Evolutionary conservation across 92 coral and sea anemone genomes (phyloP), one percentile per base, ranked within the genome.

Genomic region (Porites lobata): DNA sequence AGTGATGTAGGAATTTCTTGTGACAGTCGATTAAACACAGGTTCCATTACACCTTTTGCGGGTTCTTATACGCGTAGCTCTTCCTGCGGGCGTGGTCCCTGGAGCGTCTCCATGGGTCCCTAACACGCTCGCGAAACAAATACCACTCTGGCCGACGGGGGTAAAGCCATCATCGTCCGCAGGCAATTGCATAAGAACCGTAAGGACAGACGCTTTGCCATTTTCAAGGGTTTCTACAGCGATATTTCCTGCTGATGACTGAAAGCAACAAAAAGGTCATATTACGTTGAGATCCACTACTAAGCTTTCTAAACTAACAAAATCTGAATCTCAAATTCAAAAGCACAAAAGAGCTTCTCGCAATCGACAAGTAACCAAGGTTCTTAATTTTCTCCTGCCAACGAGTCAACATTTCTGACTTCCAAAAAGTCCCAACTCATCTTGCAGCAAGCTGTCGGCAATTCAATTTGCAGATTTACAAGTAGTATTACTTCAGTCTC

Each of bases 71-170:
- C 54, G 69, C 22, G 83, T 78, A 64, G 83, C 83, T 64, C 63
- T 78, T 1, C 71, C 71, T 8, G 63, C 22, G 10, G 83, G 71
- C 24, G 51, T 38, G 12, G 29, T 78, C 70, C 29, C 57, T 64
- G 83, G 5, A 43, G 61, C 56, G 52, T 81, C 85, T 52, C 86
- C 86, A 59, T 84, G 92, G 43, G 92, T 20, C 56, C 83, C 86
- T 10, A 93, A 75, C 76, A 93, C 91, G 50, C 96, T 90, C 32
- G 94, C 96, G 69, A 93, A 90, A 67, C 96, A 93, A 4, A 93
- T 57, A 21, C 94, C 96, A 66, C 90, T 83, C 62, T 93, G 96
- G 18, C 96, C 96, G 47, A 93, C 76, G 15, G 96, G 96, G 15
- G 96, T 72, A 18, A 87, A 91, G 50, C 92, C 94, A 78, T 87